phyloP scores from a whole-genome alignment of 37 sponge, comb jelly and placozoan genomes.

The Theonella swinhoei region DNA sequence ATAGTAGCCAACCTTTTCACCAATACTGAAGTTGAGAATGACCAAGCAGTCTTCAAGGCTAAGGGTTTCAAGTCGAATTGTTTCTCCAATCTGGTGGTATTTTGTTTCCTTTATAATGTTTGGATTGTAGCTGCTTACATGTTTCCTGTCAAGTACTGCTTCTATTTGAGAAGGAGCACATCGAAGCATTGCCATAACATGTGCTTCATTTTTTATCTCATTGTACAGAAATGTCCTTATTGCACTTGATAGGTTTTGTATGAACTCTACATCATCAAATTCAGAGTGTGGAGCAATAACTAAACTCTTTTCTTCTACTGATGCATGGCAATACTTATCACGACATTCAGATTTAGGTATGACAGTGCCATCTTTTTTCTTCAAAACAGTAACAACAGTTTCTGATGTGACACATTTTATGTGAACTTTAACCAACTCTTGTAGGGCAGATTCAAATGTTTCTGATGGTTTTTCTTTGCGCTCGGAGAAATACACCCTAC shows the following conservation, averaged over 20 bases:
- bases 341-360: conserved; percentile 18
- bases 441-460: not conserved
- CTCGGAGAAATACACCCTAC: conserved; percentile 29
- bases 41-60: conserved; percentile 9
- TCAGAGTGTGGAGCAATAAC: conserved; percentile 37
- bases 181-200: conserved; percentile 33
- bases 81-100: not conserved
- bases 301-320: not conserved
- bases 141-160: not conserved
- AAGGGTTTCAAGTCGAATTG: not conserved
- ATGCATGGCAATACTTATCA: not conserved
- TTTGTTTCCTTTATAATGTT: no score
- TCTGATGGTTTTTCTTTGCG: not conserved
- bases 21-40: conserved; percentile 25
- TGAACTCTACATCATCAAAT: not conserved
- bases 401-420: conserved; percentile 1
- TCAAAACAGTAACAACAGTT: conserved; percentile 17
- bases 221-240: not conserved
- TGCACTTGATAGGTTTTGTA: conserved; percentile 11
- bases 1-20: conserved; percentile 30
- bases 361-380: not conserved
- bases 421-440: not conserved
- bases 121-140: conserved; percentile 19
- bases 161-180: conserved; percentile 37
- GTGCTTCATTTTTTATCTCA: not conserved